Conservation (phyloP, 2,888 invertebrate species). For the Metalampra italica region DNA sequence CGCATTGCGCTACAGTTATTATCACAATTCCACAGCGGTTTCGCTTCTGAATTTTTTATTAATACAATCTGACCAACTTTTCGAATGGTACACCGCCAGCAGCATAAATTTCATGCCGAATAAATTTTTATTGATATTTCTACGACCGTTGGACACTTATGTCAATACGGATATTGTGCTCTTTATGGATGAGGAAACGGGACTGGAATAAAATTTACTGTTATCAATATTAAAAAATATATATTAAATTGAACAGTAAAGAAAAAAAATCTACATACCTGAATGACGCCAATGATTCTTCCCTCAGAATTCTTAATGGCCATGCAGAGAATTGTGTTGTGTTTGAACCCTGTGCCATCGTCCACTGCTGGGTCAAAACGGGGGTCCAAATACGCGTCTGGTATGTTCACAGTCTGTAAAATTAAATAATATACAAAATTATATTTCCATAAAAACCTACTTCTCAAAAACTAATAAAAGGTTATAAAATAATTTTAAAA, state of each 20-base stretch:
- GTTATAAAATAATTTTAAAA: too few species aligned
- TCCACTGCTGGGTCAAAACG: constrained; percentile 94
- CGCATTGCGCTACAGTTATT: constrained; percentile 49
- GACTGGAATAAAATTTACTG: too few species aligned
- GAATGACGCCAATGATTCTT: constrained; percentile 95
- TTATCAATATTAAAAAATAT: too few species aligned
- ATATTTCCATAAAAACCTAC: not conserved
- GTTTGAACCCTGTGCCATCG: constrained; percentile 88
- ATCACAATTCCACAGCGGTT: constrained; percentile 10
- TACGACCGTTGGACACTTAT: not conserved
- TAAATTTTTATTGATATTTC: not conserved
- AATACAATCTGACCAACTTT: constrained; percentile 13
- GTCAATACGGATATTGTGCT: not conserved
- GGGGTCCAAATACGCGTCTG: constrained; percentile 92
- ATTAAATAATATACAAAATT: constrained; percentile 22
- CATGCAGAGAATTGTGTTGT: constrained; percentile 95
- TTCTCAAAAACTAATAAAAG: too few species aligned
- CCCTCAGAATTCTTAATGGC: constrained; percentile 96
- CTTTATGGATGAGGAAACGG: too few species aligned
- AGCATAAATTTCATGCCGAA: constrained; percentile 1
- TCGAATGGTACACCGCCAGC: constrained; percentile 9
- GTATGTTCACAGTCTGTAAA: constrained; percentile 91
- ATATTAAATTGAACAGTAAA: too few species aligned
- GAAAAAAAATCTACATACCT: constrained; percentile 53
- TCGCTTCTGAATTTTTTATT: constrained; percentile 20